Percentiles rank a stretch among this genome's conserved stretches.
phyloP scores from a whole-genome alignment of 2,888 invertebrate species.

The Sinopyrophorus schimmeli region DNA sequence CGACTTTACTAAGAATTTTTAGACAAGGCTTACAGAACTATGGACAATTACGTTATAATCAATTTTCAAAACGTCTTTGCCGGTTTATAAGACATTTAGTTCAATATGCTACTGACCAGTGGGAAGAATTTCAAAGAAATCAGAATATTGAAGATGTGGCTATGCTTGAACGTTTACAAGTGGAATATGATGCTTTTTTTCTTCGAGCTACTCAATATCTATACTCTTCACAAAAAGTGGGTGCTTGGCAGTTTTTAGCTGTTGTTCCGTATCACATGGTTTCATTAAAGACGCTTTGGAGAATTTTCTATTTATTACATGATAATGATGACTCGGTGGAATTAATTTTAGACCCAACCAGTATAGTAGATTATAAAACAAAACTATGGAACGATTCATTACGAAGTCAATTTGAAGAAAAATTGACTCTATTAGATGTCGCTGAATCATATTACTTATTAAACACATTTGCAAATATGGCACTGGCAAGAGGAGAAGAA shows the following conservation, averaged over 20 bases:
- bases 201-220: conserved; percentile 69
- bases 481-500: conserved; percentile 62
- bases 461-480: conserved; percentile 81
- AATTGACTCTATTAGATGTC: conserved; percentile 65
- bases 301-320: conserved; percentile 66
- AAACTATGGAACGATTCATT: conserved; percentile 57
- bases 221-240: conserved; percentile 70
- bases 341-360: conserved; percentile 43
- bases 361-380: conserved; percentile 54
- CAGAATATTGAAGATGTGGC: conserved; percentile 54
- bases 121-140: conserved; percentile 59
- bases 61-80: conserved; percentile 71
- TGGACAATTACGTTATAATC: conserved; percentile 66
- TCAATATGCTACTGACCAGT: conserved; percentile 74
- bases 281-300: conserved; percentile 64
- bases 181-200: conserved; percentile 76
- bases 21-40: conserved; percentile 70
- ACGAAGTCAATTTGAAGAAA: conserved; percentile 65
- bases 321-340: conserved; percentile 57
- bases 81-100: conserved; percentile 71
- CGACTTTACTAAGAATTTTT: conserved; percentile 65
- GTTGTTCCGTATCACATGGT: conserved; percentile 70
- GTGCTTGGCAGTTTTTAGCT: conserved; percentile 82
- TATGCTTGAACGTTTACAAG: conserved; percentile 63
- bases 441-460: conserved; percentile 78